Percentiles rank a stretch among this genome's conserved stretches.
These are phyloP conservation scores for Proterorhinus semilunaris DNA, from an alignment of 2,113 vertebrate genomes.

Conservation along the genomic window DNA sequence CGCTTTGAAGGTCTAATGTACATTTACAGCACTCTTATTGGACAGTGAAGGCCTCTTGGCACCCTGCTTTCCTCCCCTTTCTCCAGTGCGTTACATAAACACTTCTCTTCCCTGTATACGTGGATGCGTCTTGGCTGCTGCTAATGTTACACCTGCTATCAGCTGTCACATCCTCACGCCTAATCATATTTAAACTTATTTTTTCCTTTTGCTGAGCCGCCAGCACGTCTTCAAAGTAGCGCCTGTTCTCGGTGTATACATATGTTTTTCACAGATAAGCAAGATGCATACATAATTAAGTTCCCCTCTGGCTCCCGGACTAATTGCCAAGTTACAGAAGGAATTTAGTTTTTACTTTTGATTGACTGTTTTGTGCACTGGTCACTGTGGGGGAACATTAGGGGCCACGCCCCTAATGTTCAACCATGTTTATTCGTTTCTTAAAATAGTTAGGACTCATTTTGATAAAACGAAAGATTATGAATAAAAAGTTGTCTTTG, in stretches of 20 bases:
- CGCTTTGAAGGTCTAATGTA: slow-evolving; percentile 46
- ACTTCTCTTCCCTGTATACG: slow-evolving; percentile 29
- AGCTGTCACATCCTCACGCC: neutral
- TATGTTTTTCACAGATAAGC: neutral
- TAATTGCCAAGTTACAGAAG: too few relatives aligned
- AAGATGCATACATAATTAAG: neutral
- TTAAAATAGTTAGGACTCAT: too few relatives aligned
- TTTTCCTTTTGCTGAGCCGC: slow-evolving; percentile 13
- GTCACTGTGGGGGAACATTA: too few relatives aligned
- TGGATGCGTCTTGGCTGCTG: slow-evolving; percentile 7
- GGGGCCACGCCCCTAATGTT: too few relatives aligned
- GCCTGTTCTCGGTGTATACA: neutral
- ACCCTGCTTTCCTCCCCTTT: slow-evolving; percentile 18
- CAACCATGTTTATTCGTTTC: too few relatives aligned
- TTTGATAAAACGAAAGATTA: too few relatives aligned
- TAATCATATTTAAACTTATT: slow-evolving; percentile 27
- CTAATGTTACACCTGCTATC: slow-evolving; percentile 31
- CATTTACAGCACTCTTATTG: slow-evolving; percentile 25
- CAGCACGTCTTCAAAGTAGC: slow-evolving; percentile 7
- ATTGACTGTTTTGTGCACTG: too few relatives aligned
- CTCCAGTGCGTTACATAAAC: slow-evolving; percentile 27
- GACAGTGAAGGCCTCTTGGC: slow-evolving; percentile 37
- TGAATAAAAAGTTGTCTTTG: too few relatives aligned
- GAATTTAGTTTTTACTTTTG: too few relatives aligned
- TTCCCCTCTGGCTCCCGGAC: too few relatives aligned